Conservation (phyloP, 1,140 invertebrate genomes). For the Campodea augens region DNA sequence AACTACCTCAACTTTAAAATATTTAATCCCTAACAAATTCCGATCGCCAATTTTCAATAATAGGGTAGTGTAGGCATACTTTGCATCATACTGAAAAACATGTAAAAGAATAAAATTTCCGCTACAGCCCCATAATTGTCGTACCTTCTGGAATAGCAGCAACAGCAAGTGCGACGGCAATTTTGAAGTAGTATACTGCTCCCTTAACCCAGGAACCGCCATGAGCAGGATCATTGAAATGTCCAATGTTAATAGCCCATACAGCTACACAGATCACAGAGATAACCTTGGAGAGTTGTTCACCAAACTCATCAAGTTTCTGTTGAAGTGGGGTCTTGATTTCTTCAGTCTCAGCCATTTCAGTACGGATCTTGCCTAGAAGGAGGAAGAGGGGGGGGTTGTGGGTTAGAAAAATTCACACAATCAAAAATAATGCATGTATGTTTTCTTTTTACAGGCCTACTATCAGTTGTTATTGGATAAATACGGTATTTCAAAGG, state of each 20-base stretch:
- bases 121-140: too few species aligned
- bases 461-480: too few species aligned
- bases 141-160: constrained; percentile 48
- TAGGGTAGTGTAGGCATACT: too few species aligned
- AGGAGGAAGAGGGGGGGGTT: neutral
- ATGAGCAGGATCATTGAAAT: constrained; percentile 47
- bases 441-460: too few species aligned
- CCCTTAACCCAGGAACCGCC: constrained; percentile 50
- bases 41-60: too few species aligned
- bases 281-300: constrained; percentile 49
- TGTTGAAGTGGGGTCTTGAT: constrained; percentile 47
- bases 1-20: too few species aligned
- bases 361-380: constrained; percentile 39
- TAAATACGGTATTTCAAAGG: constrained; percentile 34
- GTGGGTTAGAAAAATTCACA: too few species aligned
- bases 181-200: constrained; percentile 51
- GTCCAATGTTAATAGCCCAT: constrained; percentile 51
- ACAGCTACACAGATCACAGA: constrained; percentile 47
- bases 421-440: too few species aligned
- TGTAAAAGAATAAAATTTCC: too few species aligned
- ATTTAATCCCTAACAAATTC: too few species aligned
- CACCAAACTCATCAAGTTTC: constrained; percentile 46
- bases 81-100: too few species aligned
- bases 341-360: constrained; percentile 47
- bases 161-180: constrained; percentile 45